phyloP scores from a whole-genome alignment of 2,113 vertebrate genomes.

The Hymenochirus boettgeri region DNA sequence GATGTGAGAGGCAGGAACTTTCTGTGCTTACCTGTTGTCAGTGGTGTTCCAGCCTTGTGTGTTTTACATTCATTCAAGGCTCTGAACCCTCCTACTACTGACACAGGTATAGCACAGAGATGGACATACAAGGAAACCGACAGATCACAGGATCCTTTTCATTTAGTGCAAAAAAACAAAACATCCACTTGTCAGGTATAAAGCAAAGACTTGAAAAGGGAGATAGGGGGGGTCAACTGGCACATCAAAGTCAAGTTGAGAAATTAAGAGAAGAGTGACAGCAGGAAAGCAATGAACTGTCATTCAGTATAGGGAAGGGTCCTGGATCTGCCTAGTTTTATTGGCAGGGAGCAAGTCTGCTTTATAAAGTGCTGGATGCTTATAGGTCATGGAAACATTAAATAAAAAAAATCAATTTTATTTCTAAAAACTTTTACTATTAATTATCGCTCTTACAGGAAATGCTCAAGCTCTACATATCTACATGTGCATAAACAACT shows the following conservation, averaged over 20 bases:
- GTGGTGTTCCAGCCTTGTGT: conserved; percentile 17
- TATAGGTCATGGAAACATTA: too few relatives aligned
- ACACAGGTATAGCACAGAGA: background rate
- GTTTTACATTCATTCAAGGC: conserved; percentile 40
- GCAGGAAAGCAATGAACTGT: too few relatives aligned
- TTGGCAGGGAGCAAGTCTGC: too few relatives aligned
- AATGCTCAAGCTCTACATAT: too few relatives aligned
- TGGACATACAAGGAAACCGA: background rate
- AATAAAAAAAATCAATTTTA: too few relatives aligned
- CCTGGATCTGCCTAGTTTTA: too few relatives aligned
- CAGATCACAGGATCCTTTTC: conserved; percentile 12
- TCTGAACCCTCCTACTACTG: conserved; percentile 22
- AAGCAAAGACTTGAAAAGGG: background rate
- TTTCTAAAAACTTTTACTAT: too few relatives aligned
- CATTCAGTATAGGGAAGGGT: too few relatives aligned
- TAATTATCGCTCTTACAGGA: too few relatives aligned
- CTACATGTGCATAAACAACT: too few relatives aligned
- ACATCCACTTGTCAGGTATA: conserved; percentile 22
- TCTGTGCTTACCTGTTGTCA: conserved; percentile 36
- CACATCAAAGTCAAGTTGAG: conserved; percentile 5
- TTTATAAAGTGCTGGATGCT: too few relatives aligned
- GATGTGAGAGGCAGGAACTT: conserved; percentile 42
- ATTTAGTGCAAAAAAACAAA: conserved; percentile 1
- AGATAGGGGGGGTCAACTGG: background rate
- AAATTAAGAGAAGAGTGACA: background rate